These are phyloP conservation scores for Perdita meconis DNA, from an alignment of 2,888 invertebrate species.

Conservation along the genomic window DNA sequence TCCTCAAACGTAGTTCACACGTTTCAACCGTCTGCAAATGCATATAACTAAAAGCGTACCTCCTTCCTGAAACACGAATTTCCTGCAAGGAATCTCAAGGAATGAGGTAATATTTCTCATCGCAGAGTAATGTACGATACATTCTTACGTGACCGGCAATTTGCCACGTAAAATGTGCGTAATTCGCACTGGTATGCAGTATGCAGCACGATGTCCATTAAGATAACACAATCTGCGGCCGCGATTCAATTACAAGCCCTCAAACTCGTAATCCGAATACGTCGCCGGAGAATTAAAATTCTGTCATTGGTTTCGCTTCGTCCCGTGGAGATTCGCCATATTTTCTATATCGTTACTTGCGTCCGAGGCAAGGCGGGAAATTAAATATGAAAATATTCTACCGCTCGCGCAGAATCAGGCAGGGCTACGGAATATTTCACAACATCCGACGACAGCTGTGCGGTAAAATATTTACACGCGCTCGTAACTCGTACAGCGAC, in stretches of 20 bases:
- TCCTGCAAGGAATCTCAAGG: too few species aligned
- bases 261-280: neutral
- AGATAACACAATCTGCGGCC: neutral
- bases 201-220: slow-evolving; percentile 2
- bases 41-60: too few species aligned
- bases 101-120: too few species aligned
- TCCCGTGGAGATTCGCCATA: neutral
- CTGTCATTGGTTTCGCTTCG: neutral
- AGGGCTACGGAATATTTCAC: slow-evolving; percentile 53
- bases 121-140: neutral
- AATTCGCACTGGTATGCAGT: neutral
- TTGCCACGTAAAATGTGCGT: neutral
- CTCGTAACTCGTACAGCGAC: slow-evolving; percentile 37
- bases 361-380: slow-evolving; percentile 18
- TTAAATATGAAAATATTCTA: slow-evolving; percentile 43
- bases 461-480: slow-evolving; percentile 57
- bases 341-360: neutral
- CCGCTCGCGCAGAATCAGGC: slow-evolving; percentile 23
- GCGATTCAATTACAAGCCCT: neutral
- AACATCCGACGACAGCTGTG: slow-evolving; percentile 43
- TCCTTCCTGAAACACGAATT: too few species aligned
- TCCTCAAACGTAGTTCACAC: too few species aligned
- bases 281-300: neutral
- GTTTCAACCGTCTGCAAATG: too few species aligned
- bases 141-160: neutral